phyloP scores from a whole-genome alignment of 2,797 vertebrate species.

The Molothrus ater region DNA sequence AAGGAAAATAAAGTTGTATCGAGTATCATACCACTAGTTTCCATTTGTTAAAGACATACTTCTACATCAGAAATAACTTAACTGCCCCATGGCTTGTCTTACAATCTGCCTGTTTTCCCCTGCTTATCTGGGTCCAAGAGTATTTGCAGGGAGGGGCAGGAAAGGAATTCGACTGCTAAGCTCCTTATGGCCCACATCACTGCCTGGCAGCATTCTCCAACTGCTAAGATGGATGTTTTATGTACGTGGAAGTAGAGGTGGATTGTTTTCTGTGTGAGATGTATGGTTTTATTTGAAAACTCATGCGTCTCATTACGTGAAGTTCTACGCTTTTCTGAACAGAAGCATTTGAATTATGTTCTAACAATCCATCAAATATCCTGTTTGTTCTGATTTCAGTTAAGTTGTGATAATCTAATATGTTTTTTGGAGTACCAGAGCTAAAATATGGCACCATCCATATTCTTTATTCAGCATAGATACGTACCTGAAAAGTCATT shows the following conservation, averaged over 20 bases:
- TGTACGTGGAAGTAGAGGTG: background rate
- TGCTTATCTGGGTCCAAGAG: background rate
- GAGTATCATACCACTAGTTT: background rate
- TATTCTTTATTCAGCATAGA: conserved; percentile 11
- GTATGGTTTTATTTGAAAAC: conserved; percentile 18
- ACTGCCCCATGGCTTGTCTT: conserved; percentile 13
- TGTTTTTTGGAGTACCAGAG: background rate
- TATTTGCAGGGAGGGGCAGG: conserved; percentile 31
- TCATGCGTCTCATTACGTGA: background rate
- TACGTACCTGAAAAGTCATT: background rate
- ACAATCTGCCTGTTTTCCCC: conserved; percentile 15
- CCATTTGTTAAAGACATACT: conserved; percentile 35
- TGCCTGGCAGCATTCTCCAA: conserved; percentile 47
- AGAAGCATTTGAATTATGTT: conserved; percentile 29
- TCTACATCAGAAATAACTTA: conserved; percentile 41
- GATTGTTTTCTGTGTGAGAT: conserved; percentile 13
- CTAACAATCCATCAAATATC: background rate
- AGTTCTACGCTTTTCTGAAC: background rate
- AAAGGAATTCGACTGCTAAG: conserved; percentile 43
- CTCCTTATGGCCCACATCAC: conserved; percentile 10
- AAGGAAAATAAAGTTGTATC: conserved; percentile 3
- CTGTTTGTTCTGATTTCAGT: conserved; percentile 11
- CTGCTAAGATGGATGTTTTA: conserved; percentile 43
- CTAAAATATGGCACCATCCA: background rate
- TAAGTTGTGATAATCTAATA: conserved; percentile 30